Percentiles rank a stretch among this genome's conserved stretches.
Evolutionary conservation across 2,888 invertebrate species (phyloP).

Genomic region (Dinocampus coccinellae): DNA sequence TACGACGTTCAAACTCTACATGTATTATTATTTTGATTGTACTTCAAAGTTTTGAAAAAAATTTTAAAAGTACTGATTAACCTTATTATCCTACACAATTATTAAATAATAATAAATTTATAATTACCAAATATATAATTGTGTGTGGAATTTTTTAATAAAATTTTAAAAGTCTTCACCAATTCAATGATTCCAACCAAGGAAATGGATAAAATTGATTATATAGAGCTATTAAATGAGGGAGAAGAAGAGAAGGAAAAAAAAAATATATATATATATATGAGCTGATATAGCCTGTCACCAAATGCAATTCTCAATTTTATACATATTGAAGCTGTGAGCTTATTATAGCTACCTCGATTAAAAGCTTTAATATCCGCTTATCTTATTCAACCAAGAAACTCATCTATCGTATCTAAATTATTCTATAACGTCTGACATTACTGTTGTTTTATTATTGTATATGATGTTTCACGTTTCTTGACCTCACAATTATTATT

Average conservation of each 20-base stretch:
- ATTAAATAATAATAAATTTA: no score
- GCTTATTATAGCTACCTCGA: slow-evolving; percentile 56
- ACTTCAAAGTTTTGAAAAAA: no score
- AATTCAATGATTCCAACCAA: not conserved
- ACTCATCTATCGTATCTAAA: slow-evolving; percentile 4
- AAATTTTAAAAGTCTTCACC: not conserved
- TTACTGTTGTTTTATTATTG: slow-evolving; percentile 31
- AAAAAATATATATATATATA: not conserved
- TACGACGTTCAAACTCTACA: not conserved
- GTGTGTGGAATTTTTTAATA: no score
- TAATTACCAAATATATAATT: no score
- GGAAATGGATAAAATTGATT: not conserved
- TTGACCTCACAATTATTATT: no score
- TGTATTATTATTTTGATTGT: no score
- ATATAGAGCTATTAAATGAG: not conserved
- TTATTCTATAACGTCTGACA: not conserved
- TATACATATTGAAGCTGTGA: slow-evolving; percentile 42
- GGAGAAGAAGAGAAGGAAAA: not conserved
- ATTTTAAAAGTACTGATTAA: no score
- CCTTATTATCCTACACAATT: no score
- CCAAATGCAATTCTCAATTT: slow-evolving; percentile 47
- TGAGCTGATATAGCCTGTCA: not conserved
- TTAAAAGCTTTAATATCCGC: slow-evolving; percentile 55
- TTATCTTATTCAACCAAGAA: slow-evolving; percentile 14
- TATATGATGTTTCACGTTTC: no score